Percentiles rank a stretch among this genome's conserved stretches.
Conservation (phyloP, 1,140 invertebrate genomes). For the Drosophila tsacasi region DNA sequence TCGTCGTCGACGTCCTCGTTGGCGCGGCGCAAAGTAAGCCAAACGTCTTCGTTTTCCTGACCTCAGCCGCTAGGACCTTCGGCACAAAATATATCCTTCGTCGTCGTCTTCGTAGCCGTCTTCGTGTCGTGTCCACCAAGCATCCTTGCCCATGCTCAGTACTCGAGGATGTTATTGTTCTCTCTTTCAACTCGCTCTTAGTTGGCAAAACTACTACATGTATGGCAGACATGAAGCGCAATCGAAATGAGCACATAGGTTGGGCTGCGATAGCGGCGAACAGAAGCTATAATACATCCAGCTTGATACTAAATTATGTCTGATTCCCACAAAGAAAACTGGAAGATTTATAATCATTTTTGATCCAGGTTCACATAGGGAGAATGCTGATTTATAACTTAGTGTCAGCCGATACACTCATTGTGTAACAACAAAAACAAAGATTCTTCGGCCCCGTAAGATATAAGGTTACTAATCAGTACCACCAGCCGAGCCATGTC, state of each 20-base stretch:
- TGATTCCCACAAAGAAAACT: background rate
- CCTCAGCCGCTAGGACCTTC: constrained; percentile 32
- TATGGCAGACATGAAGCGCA: background rate
- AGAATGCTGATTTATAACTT: background rate
- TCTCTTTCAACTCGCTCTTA: constrained; percentile 64
- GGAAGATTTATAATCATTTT: background rate
- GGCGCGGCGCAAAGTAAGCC: constrained; percentile 67
- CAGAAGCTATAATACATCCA: background rate
- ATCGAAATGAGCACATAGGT: background rate
- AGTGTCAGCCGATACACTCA: background rate
- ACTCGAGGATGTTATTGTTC: background rate
- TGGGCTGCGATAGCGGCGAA: background rate
- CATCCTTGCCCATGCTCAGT: constrained; percentile 22
- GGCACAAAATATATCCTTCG: constrained; percentile 22
- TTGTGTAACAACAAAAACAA: background rate
- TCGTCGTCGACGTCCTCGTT: constrained; percentile 37
- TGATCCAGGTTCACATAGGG: background rate
- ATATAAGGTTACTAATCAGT: too few relatives aligned
- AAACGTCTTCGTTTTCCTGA: constrained; percentile 67
- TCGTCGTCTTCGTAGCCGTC: constrained; percentile 30
- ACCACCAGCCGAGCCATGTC: background rate
- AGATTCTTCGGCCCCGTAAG: background rate
- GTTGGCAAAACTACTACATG: background rate
- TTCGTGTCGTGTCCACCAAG: constrained; percentile 30
- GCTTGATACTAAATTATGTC: background rate